Evolutionary conservation across 2,797 vertebrate genomes (phyloP), one percentile per base, ranked within the genome.

Genomic region (Gymnothorax reevesii): DNA sequence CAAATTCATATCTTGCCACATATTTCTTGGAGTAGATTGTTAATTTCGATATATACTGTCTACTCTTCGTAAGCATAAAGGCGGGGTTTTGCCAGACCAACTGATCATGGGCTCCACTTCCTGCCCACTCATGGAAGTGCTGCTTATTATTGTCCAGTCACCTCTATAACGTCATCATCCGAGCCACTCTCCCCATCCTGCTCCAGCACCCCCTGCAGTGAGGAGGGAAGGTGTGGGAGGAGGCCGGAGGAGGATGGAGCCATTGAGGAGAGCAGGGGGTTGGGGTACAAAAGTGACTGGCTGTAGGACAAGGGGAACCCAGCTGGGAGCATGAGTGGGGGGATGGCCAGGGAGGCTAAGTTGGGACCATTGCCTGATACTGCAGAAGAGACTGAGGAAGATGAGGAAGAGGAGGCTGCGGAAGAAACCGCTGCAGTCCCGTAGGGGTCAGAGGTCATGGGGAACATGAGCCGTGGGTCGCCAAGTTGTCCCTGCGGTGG

Each of bases 131-230:
- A 77, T 25, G 15, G n/a, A 42, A 59, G 13, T n/a, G 17, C 55
- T 6, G 54, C 83, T 94, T 97, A 99, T 94, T 97, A 99, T 91
- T 99, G 97, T 93, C 98, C 98, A 52, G 95, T 99, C 93, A 99
- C 98, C 93, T 99, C 99, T 88, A 99, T 99, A 84, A 99, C 98
- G 69, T 99, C 99, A 3, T 97, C 96, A 15, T 99, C 99, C 49
- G 98, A 99, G 91, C 98, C 99, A 91, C 97, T 98, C 88, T 96
- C 97, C 13, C 97, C 97, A 52, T 97, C 97, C 80, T 92, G 94
- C 73, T 91, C 93, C 86, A 96, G 93, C 0, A 95, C 94, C 15
- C 95, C 95, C 86, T 96, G 88, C 85, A 96, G 94, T 95, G 97
- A 96, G 91, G 96, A 93, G 96, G 95, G 90, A 95, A 95, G 96